Evolutionary conservation across 1,140 invertebrate genomes (phyloP), one percentile per base, ranked within the genome.

Genomic region (Aporrectodea caliginosa): DNA sequence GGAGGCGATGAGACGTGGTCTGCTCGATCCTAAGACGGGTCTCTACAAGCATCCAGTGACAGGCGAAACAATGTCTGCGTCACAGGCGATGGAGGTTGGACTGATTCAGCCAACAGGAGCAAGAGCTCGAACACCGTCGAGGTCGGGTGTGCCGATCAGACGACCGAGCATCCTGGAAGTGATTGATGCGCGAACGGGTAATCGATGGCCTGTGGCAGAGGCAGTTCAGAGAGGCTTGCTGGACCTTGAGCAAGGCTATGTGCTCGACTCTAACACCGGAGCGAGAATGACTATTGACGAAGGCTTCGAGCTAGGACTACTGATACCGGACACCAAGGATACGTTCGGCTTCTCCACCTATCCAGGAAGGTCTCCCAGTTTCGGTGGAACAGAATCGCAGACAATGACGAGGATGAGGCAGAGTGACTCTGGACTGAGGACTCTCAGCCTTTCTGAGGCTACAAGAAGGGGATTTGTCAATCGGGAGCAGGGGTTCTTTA

Each of bases 61-160:
- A 0, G 90, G 90, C 32, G 92, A 94, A 87, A 88, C 90, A 33
- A 90, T 94, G 16, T 90, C 91, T 34, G 92, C 97, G 27, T 77
- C 85, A 73, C 92, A 95, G 85, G 95, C 95, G 2, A 93, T 95
- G 1, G 92, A 94, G 84, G 91, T 92, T 80, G 95, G 95, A 69
- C 90, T 94, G 31, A 93, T 98, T 27, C 73, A 82, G 70, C 81
- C 82, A 32, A 81, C 83, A 12, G 69, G 73, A 14, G 35, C 35
- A 22, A 34, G 6, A 31, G 33, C 30, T 16, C 14, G 74, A 32
- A 79, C 77, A 2, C 73, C 77, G 75, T 34, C 34, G 16, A 16
- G 35, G 31, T 33, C 35, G 31, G 71, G 69, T 35, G 69, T 70
- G 58, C 70, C 34, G 14, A 27, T 73, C 34, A 90, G 92, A 81